Evolutionary conservation across 2,888 invertebrate genomes (phyloP).

Genomic region (Apamea crenata): DNA sequence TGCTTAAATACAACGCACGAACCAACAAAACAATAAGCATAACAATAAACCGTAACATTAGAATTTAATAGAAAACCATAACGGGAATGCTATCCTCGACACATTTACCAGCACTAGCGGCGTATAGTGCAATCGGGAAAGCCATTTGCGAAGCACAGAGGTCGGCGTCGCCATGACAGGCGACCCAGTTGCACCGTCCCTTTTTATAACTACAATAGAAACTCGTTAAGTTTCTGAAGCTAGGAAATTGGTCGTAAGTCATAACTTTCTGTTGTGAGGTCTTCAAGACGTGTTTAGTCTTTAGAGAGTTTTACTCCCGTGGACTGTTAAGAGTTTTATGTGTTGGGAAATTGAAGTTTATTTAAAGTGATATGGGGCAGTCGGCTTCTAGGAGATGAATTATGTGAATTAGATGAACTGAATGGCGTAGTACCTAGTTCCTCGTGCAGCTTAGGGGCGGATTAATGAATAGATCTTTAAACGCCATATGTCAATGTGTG

Average conservation of each 20-base stretch:
- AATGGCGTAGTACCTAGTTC: background rate
- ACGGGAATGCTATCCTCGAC: slow-evolving; percentile 53
- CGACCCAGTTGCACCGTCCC: slow-evolving; percentile 76
- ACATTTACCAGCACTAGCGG: slow-evolving; percentile 56
- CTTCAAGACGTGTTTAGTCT: slow-evolving; percentile 35
- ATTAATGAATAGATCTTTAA: background rate
- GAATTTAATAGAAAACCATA: slow-evolving; percentile 49
- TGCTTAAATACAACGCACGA: background rate
- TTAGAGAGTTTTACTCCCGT: slow-evolving; percentile 11
- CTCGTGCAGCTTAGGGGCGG: background rate
- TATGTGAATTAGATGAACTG: background rate
- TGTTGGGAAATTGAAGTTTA: background rate
- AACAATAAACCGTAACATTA: slow-evolving; percentile 36
- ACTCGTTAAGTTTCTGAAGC: slow-evolving; percentile 74
- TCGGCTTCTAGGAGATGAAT: background rate
- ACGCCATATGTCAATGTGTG: background rate
- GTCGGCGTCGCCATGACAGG: slow-evolving; percentile 70
- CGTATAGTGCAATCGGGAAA: slow-evolving; percentile 75
- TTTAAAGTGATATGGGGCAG: background rate
- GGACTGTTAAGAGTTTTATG: slow-evolving; percentile 3
- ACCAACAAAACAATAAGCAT: slow-evolving; percentile 29
- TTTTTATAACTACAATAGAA: slow-evolving; percentile 78
- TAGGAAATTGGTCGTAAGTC: slow-evolving; percentile 62
- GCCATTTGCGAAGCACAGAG: slow-evolving; percentile 75
- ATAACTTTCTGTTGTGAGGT: slow-evolving; percentile 51